These are phyloP conservation scores for Poeciliopsis turneri DNA, from an alignment of 2,797 vertebrate genomes.

Conservation along the genomic window DNA sequence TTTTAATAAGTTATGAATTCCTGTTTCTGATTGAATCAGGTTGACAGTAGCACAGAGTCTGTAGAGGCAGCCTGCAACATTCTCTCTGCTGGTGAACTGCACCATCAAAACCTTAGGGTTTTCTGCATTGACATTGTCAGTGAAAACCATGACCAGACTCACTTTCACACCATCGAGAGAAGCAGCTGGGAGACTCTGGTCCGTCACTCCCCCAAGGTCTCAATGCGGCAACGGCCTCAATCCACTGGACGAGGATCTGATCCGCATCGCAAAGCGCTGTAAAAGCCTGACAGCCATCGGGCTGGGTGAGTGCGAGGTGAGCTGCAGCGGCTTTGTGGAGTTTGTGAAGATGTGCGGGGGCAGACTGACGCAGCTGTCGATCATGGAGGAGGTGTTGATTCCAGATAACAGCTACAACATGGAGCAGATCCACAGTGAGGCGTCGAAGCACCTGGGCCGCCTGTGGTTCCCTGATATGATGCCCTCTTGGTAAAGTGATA, in stretches of 20 bases:
- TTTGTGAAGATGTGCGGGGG: constrained; percentile 96
- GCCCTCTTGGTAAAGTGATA: constrained; percentile 88
- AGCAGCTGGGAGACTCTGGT: constrained; percentile 97
- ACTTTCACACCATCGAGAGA: constrained; percentile 92
- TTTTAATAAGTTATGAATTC: constrained; percentile 36
- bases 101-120: constrained; percentile 89
- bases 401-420: constrained; percentile 93
- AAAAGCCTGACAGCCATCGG: constrained; percentile 92
- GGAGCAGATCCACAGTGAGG: constrained; percentile 96
- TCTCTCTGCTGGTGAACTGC: constrained; percentile 89
- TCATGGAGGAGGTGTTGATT: constrained; percentile 96
- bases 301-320: constrained; percentile 94
- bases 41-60: constrained; percentile 90
- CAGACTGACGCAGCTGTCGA: constrained; percentile 92
- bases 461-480: constrained; percentile 98
- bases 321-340: constrained; percentile 95
- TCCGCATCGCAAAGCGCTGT: constrained; percentile 91
- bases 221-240: constrained; percentile 90
- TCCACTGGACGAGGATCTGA: constrained; percentile 94
- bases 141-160: constrained; percentile 89
- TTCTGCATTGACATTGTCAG: constrained; percentile 93
- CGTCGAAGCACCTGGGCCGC: constrained; percentile 93
- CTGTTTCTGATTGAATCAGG: constrained; percentile 71
- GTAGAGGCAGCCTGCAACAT: constrained; percentile 90
- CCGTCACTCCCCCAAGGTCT: constrained; percentile 92